A percentile compares a stretch with the other conserved stretches of the same genome.
Evolutionary conservation across 2,888 invertebrate species (phyloP).

Genomic region (Rhagium mordax): DNA sequence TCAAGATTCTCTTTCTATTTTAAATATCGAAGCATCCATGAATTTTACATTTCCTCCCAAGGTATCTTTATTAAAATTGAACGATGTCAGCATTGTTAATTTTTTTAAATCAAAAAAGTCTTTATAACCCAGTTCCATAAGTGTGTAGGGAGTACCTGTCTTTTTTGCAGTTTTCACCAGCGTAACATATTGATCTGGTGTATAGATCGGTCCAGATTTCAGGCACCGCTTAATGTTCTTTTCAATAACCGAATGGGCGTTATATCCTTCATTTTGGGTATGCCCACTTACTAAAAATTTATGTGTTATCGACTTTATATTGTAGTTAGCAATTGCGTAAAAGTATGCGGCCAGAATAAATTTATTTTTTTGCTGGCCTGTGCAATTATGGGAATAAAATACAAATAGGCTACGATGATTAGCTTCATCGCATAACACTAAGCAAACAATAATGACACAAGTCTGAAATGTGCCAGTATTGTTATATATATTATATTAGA

Average conservation of each 20-base stretch:
- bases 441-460: no score
- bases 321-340: constrained; percentile 20
- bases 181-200: constrained; percentile 34
- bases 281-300: constrained; percentile 40
- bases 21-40: constrained; percentile 27
- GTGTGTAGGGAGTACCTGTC: constrained; percentile 38
- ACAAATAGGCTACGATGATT: no score
- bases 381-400: no score
- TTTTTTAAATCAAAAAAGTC: constrained; percentile 41
- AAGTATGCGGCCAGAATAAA: constrained; percentile 26
- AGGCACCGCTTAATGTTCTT: constrained; percentile 38
- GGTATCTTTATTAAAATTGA: constrained; percentile 20
- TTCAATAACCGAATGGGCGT: constrained; percentile 41
- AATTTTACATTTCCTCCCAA: constrained; percentile 7
- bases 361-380: constrained; percentile 25
- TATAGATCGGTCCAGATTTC: no score
- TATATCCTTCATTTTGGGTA: constrained; percentile 43
- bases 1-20: constrained; percentile 20
- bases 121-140: constrained; percentile 34
- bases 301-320: constrained; percentile 22
- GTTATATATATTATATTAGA: no score
- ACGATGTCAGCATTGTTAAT: constrained; percentile 2
- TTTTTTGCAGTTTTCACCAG: constrained; percentile 42
- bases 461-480: no score
- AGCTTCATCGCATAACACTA: no score